These are phyloP conservation scores for Megaustenia siamemsis DNA, from an alignment of 2,888 invertebrate genomes.

Conservation along the genomic window DNA sequence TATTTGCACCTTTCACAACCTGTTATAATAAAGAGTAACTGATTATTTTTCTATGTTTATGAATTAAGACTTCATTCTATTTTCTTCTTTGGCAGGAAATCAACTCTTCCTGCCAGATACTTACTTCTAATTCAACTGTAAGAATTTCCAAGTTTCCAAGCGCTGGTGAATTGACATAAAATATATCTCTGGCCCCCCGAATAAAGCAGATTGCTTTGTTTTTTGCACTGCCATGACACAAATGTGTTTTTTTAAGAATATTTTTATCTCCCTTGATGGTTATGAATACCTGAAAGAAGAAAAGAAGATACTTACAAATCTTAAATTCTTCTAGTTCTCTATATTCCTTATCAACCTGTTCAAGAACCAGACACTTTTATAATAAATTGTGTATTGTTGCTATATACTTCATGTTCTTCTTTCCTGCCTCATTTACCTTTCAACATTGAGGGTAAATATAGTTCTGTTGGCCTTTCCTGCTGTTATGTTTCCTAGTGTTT, in stretches of 20 bases:
- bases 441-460: too few species aligned
- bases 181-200: conserved; percentile 69
- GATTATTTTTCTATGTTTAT: background rate
- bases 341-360: too few species aligned
- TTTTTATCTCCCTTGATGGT: conserved; percentile 69
- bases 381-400: too few species aligned
- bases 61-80: too few species aligned
- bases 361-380: too few species aligned
- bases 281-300: conserved; percentile 68
- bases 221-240: conserved; percentile 65
- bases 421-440: too few species aligned
- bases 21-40: background rate
- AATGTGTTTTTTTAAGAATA: conserved; percentile 63
- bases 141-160: conserved; percentile 69
- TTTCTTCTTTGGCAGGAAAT: too few species aligned
- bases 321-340: background rate
- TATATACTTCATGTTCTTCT: too few species aligned
- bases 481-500: too few species aligned
- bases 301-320: background rate
- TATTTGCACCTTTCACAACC: background rate
- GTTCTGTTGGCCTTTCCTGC: too few species aligned
- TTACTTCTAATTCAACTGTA: conserved; percentile 66
- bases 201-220: conserved; percentile 68
- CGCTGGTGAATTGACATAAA: conserved; percentile 70
- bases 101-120: background rate